Base-by-base conservation (phyloP, 2,888 invertebrate genomes). In the Ligdia adustata region DNA sequence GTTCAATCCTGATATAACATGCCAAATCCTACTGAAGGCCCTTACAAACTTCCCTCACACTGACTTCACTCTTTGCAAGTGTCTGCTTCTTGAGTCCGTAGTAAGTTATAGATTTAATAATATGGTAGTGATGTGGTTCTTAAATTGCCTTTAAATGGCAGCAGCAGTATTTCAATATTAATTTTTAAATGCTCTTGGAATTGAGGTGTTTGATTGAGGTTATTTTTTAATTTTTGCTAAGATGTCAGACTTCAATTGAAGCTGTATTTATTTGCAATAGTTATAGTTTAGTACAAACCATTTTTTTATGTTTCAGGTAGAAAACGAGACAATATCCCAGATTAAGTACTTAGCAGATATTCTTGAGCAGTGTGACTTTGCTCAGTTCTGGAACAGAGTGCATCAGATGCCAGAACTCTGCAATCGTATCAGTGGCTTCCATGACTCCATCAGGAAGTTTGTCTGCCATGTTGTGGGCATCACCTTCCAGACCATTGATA, bases 1-100 rank as follows among this genome's bases (percentile, higher is more conserved):
- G 69, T 96, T 97, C 70, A 96, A 98, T 72, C 90, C 93, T 31
- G 94, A 95, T 43, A 94, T 98, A 22, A 96, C 97, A 1, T 94
- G 95, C 60, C 95, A 96, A 71, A 98, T 99, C 68, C 91, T 99
- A 29, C 80, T 99, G 61, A 99, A 99, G 80, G 98, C 99, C 1
- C 89, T 99, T 27, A 99, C 99, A 5, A 99, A 98, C 82, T 93
- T 99, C 63, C 99, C 99, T 0, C 98, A 99, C 73, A 97, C 99
- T 4, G 99, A 99, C 84, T 99, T 99, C 75, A 97, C 98, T 32
- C 91, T 99, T 57, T 99, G 99, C 90, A 99, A 99, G 86, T 99
- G 98, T 80, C 92, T 99, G 43, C 91, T 99, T 48, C 95, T 96
- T 57, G 96, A 97, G 61, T 88, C 90, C 55, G 87, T 90, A 63